Evolutionary conservation across 2,888 invertebrate genomes (phyloP).

Genomic region (Acanthosepion pharaonis): DNA sequence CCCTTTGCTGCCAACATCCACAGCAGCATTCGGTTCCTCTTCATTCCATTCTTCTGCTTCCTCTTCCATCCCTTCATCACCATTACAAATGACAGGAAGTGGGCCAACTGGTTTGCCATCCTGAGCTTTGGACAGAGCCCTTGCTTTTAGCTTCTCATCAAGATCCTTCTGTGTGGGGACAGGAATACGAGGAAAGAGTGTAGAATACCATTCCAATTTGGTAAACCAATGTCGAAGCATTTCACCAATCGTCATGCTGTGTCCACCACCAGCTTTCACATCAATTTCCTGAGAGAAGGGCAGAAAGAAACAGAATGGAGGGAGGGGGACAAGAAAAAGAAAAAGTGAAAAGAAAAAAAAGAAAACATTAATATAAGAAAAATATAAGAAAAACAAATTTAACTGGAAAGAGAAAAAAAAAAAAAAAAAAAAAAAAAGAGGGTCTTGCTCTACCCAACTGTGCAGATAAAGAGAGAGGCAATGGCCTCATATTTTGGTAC

Average conservation of each 20-base stretch:
- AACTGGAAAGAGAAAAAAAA: not conserved
- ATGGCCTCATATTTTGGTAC: conserved; percentile 10
- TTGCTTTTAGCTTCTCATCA: conserved; percentile 80
- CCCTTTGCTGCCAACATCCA: conserved; percentile 34
- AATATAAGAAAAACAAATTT: not conserved
- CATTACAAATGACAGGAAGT: not conserved
- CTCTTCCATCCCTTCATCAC: not conserved
- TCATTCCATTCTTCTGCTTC: conserved; percentile 23
- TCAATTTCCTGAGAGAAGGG: conserved; percentile 85
- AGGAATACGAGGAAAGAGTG: conserved; percentile 97
- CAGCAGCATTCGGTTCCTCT: not conserved
- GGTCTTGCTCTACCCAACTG: conserved; percentile 65
- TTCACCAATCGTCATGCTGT: conserved; percentile 92
- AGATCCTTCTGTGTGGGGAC: conserved; percentile 95
- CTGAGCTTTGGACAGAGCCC: conserved; percentile 36
- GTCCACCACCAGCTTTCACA: conserved; percentile 97
- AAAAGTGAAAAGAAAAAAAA: not conserved
- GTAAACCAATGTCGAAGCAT: conserved; percentile 93
- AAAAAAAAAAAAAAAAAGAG: conserved; percentile 23
- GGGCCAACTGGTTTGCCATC: not conserved
- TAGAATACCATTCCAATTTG: conserved; percentile 98
- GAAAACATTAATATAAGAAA: not conserved
- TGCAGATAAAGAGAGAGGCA: conserved; percentile 51
- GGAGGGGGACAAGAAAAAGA: conserved; percentile 33
- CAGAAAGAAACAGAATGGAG: conserved; percentile 14